phyloP scores from a whole-genome alignment of 1,140 invertebrate species.

The Drosophila virilis region DNA sequence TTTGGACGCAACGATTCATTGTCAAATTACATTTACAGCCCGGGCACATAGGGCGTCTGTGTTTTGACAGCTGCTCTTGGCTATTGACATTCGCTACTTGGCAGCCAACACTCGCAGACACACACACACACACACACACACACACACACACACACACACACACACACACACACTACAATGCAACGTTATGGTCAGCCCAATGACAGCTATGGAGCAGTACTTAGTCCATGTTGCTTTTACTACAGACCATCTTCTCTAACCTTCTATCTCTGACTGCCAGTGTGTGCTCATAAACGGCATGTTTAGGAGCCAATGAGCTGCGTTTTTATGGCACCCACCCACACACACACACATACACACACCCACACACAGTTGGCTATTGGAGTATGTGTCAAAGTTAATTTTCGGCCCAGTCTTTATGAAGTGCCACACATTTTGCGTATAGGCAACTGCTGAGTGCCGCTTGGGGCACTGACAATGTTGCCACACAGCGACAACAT shows the following conservation, averaged over 20 bases:
- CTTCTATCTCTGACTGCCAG: constrained; percentile 1
- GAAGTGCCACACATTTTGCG: constrained; percentile 31
- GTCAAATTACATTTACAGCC: constrained; percentile 79
- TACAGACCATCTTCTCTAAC: background rate
- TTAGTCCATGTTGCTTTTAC: constrained; percentile 42
- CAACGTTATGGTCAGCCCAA: constrained; percentile 45
- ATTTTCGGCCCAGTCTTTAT: constrained; percentile 54
- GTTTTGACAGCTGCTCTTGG: constrained; percentile 79
- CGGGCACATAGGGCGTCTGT: constrained; percentile 45
- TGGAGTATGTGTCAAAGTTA: constrained; percentile 59
- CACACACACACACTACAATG: constrained; percentile 11
- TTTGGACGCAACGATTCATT: constrained; percentile 62
- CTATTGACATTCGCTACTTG: constrained; percentile 74
- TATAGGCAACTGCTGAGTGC: constrained; percentile 30
- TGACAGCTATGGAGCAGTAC: constrained; percentile 36
- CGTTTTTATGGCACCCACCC: constrained; percentile 43
- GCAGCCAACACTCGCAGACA: constrained; percentile 24
- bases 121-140: constrained; percentile 24
- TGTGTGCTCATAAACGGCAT: constrained; percentile 40
- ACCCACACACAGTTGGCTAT: constrained; percentile 1
- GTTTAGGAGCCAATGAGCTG: constrained; percentile 53
- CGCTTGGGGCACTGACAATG: constrained; percentile 39
- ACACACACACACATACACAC: background rate
- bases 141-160: constrained; percentile 12
- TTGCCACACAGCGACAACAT: constrained; percentile 25